phyloP scores from a whole-genome alignment of 1,140 invertebrate genomes.

The Varroa destructor region DNA sequence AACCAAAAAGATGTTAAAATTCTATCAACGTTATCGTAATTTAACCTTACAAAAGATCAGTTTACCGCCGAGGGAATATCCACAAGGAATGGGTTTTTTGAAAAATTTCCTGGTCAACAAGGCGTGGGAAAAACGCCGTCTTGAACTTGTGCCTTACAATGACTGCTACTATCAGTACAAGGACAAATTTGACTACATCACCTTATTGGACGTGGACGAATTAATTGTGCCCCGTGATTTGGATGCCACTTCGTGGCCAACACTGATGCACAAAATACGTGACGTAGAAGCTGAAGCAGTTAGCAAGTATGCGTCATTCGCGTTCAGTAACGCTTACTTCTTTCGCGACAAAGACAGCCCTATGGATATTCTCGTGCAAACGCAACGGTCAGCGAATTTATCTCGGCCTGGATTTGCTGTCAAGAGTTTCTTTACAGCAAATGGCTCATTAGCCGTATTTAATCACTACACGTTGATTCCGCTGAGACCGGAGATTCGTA shows the following conservation, averaged over 20 bases:
- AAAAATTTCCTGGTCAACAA: background rate
- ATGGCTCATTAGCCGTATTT: slow-evolving; percentile 53
- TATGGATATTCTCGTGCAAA: slow-evolving; percentile 37
- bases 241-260: slow-evolving; percentile 44
- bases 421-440: slow-evolving; percentile 56
- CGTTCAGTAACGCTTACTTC: slow-evolving; percentile 53
- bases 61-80: slow-evolving; percentile 10
- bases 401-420: slow-evolving; percentile 52
- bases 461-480: slow-evolving; percentile 57
- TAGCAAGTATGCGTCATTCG: slow-evolving; percentile 48
- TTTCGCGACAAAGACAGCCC: slow-evolving; percentile 41
- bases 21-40: background rate
- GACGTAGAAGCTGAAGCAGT: slow-evolving; percentile 38
- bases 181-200: slow-evolving; percentile 48
- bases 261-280: slow-evolving; percentile 41
- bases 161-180: slow-evolving; percentile 58
- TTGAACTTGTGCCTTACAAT: slow-evolving; percentile 59
- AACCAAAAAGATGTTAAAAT: slow-evolving; percentile 11
- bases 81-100: slow-evolving; percentile 12
- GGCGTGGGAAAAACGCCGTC: slow-evolving; percentile 52
- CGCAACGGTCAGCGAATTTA: slow-evolving; percentile 44
- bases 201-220: slow-evolving; percentile 58
- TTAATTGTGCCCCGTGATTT: slow-evolving; percentile 50
- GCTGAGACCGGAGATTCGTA: slow-evolving; percentile 46
- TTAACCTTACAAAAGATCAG: background rate